Base-by-base conservation (phyloP, 2,113 vertebrate species). In the Zosterops lateralis region DNA sequence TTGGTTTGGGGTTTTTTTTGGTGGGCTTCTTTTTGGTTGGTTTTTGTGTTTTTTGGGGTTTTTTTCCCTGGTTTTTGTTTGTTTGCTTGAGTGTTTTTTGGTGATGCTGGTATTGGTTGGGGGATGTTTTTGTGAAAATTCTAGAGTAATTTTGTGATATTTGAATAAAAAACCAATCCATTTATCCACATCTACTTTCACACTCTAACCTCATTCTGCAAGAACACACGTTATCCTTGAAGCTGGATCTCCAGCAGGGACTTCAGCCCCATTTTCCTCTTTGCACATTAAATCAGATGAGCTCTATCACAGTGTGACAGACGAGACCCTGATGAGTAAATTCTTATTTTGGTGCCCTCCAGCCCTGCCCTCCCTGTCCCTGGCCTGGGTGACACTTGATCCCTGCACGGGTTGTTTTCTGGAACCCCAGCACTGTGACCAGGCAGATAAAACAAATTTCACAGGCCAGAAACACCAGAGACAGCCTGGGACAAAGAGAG, bases 161-260 rank as follows among this genome's bases (percentile, higher is more conserved):
- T 67, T 28, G 47, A 56, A 31, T 2, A 0, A 53, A 68, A 60
- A 45, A 0, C 4, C 0, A 1, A 22, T 4, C 1, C 0, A 28
- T 36, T 51, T 17, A 10, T 10, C 42, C 7, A 1, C 40, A 15
- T 53, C 50, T 17, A 22, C 21, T 45, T 53, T 18, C 32, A 25
- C 21, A 48, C 45, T 36, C 58, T 14, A 50, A 10, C n/a, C 25
- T 12, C 14, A 17, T 68, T 24, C 42, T 50, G 20, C 47, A 66
- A 42, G 57, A 62, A 14, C 13, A 28, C 5, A 0, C 2, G 1
- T 22, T 58, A 1, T 24, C 48, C 28, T 42, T 29, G 47, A 22
- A 50, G 51, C 12, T 19, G 8, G 12, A 61, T 11, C 75, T 45
- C 42, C 24, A 4, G 2, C 19, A 0, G 18, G 7, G 19, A 7